Base-by-base conservation (phyloP, 37 sponge, comb jelly and placozoan genomes). In the Chondrilla cf. caribensis region DNA sequence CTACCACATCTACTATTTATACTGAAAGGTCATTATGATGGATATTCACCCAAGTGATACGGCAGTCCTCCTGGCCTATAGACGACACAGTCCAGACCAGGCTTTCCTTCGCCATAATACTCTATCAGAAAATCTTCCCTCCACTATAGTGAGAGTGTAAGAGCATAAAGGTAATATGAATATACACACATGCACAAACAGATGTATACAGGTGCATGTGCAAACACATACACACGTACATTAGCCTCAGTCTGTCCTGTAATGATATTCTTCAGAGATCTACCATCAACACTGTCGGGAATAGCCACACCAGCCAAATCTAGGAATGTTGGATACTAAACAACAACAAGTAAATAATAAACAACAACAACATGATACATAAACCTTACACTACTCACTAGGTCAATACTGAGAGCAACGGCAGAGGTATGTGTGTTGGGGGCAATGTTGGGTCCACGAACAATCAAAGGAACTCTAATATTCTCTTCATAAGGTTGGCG, bases 391-490 rank as follows among this genome's bases (percentile, higher is more conserved):
- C 51, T 47, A 58, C 60, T 76, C 44, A 86, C 93, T 77, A 93
- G 0, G 60, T 93, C 90, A 90, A 93, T 90, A 72, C 87, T 93
- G 22, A 93, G 84, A 44, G 88, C 94, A 24, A 90, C 66, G 21
- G 77, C 54, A 54, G 42, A 14, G 0, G 88, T 82, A 14, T 7
- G 72, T 28, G 51, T 15, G 83, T 84, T 79, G 15, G 54, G n/a
- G n/a, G 54, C 31, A 22, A 93, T 68, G 0, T 84, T 85, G 18
- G 94, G 94, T n/a, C 94, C 94, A 39, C 90, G 66, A 6, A 90
- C 94, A 39, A 93, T 90, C 1, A 93, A 68, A 33, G 94, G 94
- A 2, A 93, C 94, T n/a, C 94, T 77, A n/a, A 93, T 93, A 62
- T 93, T 77, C 67, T 90, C 90, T 55, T 93, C 94, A 87, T 93